Percentiles rank a stretch among this genome's conserved stretches.
These are phyloP conservation scores for Micromesistius poutassou DNA, from an alignment of 2,797 vertebrate genomes.

Conservation along the genomic window DNA sequence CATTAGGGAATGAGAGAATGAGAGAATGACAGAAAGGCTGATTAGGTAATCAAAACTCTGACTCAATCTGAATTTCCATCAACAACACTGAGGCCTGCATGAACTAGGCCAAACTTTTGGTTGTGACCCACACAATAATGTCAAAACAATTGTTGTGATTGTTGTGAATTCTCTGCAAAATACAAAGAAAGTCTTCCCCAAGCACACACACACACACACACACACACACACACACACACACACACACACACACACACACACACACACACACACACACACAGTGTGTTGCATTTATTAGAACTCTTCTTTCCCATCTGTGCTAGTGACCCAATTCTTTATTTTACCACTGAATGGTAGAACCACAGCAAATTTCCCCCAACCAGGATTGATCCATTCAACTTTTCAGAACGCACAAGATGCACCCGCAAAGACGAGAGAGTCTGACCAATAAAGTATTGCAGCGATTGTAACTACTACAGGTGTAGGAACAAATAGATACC, in stretches of 20 bases:
- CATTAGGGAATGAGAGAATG: not conserved
- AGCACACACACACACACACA: slow-evolving; percentile 7
- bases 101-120: not conserved
- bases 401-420: slow-evolving; percentile 28
- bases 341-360: not conserved
- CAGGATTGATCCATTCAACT: not conserved
- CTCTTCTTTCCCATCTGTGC: not conserved
- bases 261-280: slow-evolving; percentile 32
- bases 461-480: too few relatives aligned
- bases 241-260: too few relatives aligned
- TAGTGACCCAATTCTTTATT: not conserved
- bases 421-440: slow-evolving; percentile 39
- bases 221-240: too few relatives aligned
- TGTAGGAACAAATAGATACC: not conserved
- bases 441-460: not conserved
- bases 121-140: not conserved
- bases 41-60: not conserved
- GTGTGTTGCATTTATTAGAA: slow-evolving; percentile 41
- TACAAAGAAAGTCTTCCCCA: slow-evolving; percentile 24
- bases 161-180: not conserved
- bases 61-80: not conserved
- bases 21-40: not conserved
- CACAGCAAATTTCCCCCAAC: not conserved
- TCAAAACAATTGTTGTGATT: not conserved
- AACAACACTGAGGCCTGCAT: too few relatives aligned